Evolutionary conservation across 2,797 vertebrate genomes (phyloP).

Genomic region (Ptychadena robeensis): DNA sequence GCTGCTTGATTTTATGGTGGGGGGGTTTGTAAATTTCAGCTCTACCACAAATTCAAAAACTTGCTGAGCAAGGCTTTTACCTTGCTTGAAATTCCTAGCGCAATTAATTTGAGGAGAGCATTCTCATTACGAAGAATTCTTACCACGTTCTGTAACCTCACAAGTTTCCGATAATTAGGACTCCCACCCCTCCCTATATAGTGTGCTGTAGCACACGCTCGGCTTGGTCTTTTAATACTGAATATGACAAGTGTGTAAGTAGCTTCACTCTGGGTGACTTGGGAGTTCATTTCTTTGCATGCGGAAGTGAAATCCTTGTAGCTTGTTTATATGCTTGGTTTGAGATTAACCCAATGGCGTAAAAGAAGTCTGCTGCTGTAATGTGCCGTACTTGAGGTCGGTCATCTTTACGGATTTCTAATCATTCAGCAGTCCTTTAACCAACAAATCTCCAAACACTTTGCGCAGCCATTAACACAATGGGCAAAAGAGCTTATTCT

Average conservation of each 20-base stretch:
- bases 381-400: background rate
- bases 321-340: conserved; percentile 55
- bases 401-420: conserved; percentile 56
- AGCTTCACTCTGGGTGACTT: background rate
- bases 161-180: background rate
- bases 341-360: conserved; percentile 4
- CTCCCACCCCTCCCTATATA: background rate
- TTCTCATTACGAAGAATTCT: background rate
- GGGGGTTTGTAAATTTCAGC: no score
- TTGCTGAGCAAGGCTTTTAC: background rate
- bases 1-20: no score
- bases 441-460: conserved; percentile 50
- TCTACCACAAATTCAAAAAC: background rate
- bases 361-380: background rate
- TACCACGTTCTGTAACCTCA: background rate
- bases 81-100: background rate
- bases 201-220: background rate
- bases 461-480: conserved; percentile 68
- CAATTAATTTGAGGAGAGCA: conserved; percentile 40
- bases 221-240: background rate
- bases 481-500: conserved; percentile 59
- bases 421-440: conserved; percentile 69
- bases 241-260: background rate
- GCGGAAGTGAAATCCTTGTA: conserved; percentile 67
- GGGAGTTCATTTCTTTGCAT: conserved; percentile 65